Conservation (phyloP, 1,140 invertebrate genomes). For the Chrysomallon squamiferum region DNA sequence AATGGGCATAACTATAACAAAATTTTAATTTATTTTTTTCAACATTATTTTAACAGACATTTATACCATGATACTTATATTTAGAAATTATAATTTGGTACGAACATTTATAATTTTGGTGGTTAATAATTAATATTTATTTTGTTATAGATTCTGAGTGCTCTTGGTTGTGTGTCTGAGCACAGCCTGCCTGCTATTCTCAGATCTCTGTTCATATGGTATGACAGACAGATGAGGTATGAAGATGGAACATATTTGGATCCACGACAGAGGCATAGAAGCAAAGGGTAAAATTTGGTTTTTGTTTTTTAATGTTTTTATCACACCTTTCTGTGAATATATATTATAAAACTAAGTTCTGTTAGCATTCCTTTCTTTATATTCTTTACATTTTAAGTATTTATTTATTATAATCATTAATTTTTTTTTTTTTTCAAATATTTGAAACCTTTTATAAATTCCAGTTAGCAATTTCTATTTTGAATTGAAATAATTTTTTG, state of each 20-base stretch:
- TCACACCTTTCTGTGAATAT: background rate
- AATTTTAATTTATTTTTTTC: too few relatives aligned
- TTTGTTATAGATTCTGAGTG: constrained; percentile 81
- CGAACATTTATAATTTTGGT: too few relatives aligned
- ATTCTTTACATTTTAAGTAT: background rate
- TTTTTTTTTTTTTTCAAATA: too few relatives aligned
- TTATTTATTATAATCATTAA: background rate
- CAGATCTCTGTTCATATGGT: constrained; percentile 94
- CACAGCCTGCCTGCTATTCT: constrained; percentile 96
- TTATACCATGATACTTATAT: too few relatives aligned
- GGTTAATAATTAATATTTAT: too few relatives aligned
- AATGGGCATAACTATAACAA: too few relatives aligned
- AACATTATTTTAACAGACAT: too few relatives aligned
- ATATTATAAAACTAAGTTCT: background rate
- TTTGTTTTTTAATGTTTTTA: too few relatives aligned
- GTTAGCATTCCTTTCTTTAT: background rate
- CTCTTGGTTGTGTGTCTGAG: constrained; percentile 93
- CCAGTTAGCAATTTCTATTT: too few relatives aligned
- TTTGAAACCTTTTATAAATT: too few relatives aligned
- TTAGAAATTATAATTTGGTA: too few relatives aligned
- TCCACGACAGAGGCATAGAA: constrained; percentile 45
- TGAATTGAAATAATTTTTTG: too few relatives aligned
- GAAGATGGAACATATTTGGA: constrained; percentile 54
- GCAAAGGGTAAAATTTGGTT: constrained; percentile 57
- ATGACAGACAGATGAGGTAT: constrained; percentile 82